Percentiles rank a stretch among this genome's conserved stretches.
phyloP scores from a whole-genome alignment of 1,140 invertebrate genomes.

The Lepidurus couesii region DNA sequence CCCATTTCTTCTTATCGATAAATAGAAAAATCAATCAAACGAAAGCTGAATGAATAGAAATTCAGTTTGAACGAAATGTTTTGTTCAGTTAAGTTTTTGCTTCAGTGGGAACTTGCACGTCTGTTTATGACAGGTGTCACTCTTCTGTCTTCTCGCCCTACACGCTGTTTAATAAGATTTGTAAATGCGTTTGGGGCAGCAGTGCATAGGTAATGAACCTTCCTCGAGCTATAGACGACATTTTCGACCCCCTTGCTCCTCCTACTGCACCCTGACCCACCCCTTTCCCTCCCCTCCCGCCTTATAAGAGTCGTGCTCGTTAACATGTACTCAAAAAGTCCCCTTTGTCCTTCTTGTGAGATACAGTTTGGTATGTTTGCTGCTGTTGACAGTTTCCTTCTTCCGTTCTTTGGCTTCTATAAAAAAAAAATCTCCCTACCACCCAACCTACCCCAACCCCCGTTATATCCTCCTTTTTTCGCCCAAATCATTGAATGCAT shows the following conservation, averaged over 20 bases:
- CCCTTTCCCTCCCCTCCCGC: not conserved
- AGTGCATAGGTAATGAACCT: conserved; percentile 19
- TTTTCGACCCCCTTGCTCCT: not conserved
- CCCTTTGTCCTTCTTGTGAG: not conserved
- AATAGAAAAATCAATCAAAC: too few species aligned
- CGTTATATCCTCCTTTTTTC: not conserved
- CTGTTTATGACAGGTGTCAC: conserved; percentile 21
- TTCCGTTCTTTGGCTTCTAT: not conserved
- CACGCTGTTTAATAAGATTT: not conserved
- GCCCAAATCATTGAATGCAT: not conserved
- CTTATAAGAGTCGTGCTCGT: not conserved
- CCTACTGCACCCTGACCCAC: not conserved
- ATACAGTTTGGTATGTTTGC: not conserved
- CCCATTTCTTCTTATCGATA: too few species aligned
- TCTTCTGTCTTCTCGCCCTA: not conserved
- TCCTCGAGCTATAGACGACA: not conserved
- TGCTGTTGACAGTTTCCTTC: conserved; percentile 13
- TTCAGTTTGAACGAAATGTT: not conserved
- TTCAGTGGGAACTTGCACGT: not conserved
- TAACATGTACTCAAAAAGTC: not conserved
- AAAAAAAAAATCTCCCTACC: not conserved
- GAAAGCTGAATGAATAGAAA: too few species aligned
- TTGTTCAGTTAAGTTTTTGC: not conserved
- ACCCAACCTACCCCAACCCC: not conserved
- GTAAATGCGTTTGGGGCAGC: conserved; percentile 17